Base-by-base conservation (phyloP, 2,113 vertebrate species). In the Myotis yumanensis region DNA sequence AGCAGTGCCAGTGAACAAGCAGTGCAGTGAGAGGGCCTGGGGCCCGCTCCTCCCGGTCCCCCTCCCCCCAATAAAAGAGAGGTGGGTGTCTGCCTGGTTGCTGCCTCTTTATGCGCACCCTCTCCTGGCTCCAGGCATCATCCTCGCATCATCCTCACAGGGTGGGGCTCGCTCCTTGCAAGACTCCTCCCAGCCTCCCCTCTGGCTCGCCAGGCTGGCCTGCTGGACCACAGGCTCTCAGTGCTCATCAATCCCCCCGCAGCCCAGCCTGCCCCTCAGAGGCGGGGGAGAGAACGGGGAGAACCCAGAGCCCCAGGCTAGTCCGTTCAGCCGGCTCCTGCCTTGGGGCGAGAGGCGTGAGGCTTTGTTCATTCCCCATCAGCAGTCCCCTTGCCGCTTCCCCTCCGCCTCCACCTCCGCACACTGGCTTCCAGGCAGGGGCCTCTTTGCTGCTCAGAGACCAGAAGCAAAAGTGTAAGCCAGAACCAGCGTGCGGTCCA, bases 1-100 rank as follows among this genome's bases (percentile, higher is more conserved):
- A 99, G 99, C 98, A 99, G 99, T 10, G 98, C 99, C 93, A 99
- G 99, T 1, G 99, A 99, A 91, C 99, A 99, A 96, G 98, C 99
- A 0, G 99, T 99, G 97, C 99, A 99, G 98, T 99, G 98, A 99
- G 96, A 46, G 46, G 69, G 48, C 48, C 3, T 28, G 23, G 22
- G 62, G 66, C 84, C 6, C 0, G 5, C 76, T 68, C 11, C 76
- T 79, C 30, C 37, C 12, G 10, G 6, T 72, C 22, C 14, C 40
- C 10, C 64, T 12, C 79, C 62, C 81, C 64, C 66, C 84, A 97
- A 96, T 97, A 96, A 97, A 96, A 71, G 81, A 96, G 76, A 96
- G 96, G 95, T 93, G 93, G 94, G 88, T 77, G 37, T 96, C 93
- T 82, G 35, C 77, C 90, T 97, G 90, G 52, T 43, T 88, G 77